Evolutionary conservation across 1,140 invertebrate species (phyloP).

Genomic region (Eufriesea mexicana): DNA sequence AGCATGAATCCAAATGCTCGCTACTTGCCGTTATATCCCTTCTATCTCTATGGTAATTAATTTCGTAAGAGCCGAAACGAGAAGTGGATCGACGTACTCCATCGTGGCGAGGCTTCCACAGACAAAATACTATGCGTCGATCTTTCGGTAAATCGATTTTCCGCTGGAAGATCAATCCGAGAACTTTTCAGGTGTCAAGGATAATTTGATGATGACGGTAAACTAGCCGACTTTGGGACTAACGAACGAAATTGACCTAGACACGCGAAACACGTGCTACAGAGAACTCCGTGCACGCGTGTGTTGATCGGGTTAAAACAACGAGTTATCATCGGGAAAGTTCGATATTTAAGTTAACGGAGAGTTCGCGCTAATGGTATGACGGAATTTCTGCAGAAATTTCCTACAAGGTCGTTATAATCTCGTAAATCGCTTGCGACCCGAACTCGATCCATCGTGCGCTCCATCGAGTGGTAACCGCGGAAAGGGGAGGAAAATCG

Average conservation of each 20-base stretch:
- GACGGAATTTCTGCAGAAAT: not conserved
- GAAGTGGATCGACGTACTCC: not conserved
- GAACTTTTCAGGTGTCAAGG: no score
- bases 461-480: not conserved
- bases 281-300: not conserved
- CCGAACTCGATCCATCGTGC: not conserved
- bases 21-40: not conserved
- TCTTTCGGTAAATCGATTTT: not conserved
- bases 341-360: slow-evolving; percentile 46
- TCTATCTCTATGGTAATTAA: not conserved
- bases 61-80: not conserved
- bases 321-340: slow-evolving; percentile 25
- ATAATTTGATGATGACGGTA: not conserved
- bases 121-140: not conserved
- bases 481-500: not conserved
- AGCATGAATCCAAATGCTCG: not conserved
- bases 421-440: not conserved
- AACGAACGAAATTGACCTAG: slow-evolving; percentile 33
- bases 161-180: not conserved
- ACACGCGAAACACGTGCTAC: not conserved
- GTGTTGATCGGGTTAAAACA: slow-evolving; percentile 4
- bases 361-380: not conserved
- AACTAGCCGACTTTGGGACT: not conserved
- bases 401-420: not conserved
- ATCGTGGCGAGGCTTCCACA: not conserved